phyloP scores from a whole-genome alignment of 2,113 vertebrate species.

The Saccopteryx leptura region DNA sequence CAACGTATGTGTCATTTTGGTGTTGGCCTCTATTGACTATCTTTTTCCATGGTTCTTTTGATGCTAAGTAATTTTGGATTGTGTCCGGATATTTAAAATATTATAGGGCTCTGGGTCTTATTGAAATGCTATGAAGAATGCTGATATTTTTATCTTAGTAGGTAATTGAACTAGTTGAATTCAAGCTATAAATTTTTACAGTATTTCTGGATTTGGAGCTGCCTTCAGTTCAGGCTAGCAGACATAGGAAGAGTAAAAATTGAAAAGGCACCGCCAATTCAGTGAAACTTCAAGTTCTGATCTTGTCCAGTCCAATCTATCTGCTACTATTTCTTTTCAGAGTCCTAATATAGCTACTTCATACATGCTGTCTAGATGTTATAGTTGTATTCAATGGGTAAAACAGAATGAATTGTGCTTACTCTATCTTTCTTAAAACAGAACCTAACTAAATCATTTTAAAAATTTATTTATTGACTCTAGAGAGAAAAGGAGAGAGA shows the following conservation, averaged over 20 bases:
- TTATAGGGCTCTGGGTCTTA: neutral
- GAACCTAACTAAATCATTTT: neutral
- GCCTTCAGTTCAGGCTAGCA: neutral
- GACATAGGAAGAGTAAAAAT: neutral
- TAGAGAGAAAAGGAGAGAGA: too few species aligned
- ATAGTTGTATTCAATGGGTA: neutral
- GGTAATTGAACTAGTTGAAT: neutral
- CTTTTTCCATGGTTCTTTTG: constrained; percentile 37
- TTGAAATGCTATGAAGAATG: neutral
- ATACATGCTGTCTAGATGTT: neutral
- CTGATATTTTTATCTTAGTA: constrained; percentile 45
- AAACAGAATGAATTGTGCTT: neutral
- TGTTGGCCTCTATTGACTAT: neutral
- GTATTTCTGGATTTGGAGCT: neutral
- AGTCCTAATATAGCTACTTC: constrained; percentile 8
- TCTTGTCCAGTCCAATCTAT: neutral
- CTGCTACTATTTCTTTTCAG: constrained; percentile 4
- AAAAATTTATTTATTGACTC: too few species aligned
- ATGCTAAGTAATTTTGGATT: constrained; percentile 56
- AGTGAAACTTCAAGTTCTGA: constrained; percentile 35
- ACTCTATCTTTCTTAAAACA: neutral
- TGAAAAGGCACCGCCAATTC: neutral
- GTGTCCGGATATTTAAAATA: constrained; percentile 18
- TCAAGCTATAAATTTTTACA: constrained; percentile 10
- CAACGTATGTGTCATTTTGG: constrained; percentile 1